A percentile compares a stretch with the other conserved stretches of the same genome.
Conservation (phyloP, 2,113 vertebrate genomes). For the Grallaria varia region DNA sequence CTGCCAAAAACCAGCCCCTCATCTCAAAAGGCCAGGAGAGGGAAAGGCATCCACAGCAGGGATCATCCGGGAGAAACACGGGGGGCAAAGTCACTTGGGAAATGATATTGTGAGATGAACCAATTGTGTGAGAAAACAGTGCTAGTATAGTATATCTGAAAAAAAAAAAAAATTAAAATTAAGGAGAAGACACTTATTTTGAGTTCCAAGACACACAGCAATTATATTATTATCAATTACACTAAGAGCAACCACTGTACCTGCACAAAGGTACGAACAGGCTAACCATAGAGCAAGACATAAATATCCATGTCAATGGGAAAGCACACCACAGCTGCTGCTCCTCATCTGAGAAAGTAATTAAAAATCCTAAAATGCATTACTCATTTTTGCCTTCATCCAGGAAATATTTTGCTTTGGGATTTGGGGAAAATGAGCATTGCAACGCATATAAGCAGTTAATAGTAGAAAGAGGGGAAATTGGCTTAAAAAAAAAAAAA, state of each 20-base stretch:
- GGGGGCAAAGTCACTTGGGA: accelerated
- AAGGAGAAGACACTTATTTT: neutral
- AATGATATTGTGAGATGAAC: neutral
- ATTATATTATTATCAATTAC: neutral
- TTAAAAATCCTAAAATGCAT: neutral
- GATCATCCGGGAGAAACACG: neutral
- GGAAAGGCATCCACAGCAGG: neutral
- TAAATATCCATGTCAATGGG: neutral
- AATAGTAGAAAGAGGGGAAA: neutral
- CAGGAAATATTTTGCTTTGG: neutral
- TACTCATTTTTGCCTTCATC: neutral
- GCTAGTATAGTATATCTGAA: accelerated
- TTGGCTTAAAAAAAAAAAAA: neutral
- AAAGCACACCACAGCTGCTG: neutral
- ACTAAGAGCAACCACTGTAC: neutral
- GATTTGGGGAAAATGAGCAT: neutral
- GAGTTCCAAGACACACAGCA: neutral
- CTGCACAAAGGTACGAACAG: neutral
- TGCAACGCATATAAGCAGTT: neutral
- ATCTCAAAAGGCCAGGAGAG: accelerated
- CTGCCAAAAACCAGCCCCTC: neutral
- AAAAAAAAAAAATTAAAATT: neutral
- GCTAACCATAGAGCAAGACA: neutral
- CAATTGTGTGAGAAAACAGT: neutral
- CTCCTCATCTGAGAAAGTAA: neutral